Evolutionary conservation across 2,797 vertebrate species (phyloP).

Genomic region (Mormyrops boulengeri): DNA sequence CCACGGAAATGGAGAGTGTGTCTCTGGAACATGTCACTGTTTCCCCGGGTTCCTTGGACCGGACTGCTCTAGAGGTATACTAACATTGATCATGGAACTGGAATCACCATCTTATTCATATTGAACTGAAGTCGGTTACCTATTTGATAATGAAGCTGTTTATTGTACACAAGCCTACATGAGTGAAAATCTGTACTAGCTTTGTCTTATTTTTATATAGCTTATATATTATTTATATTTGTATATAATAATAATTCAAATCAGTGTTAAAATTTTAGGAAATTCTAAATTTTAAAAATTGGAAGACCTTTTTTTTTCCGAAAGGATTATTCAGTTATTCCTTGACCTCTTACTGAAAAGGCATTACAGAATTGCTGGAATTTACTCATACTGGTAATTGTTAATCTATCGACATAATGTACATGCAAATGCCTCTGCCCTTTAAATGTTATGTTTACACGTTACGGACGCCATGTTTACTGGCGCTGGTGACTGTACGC

Average conservation of each 20-base stretch:
- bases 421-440: not conserved
- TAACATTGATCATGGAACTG: not conserved
- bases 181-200: not conserved
- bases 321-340: not conserved
- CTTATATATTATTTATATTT: not conserved
- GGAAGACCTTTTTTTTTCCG: not conserved
- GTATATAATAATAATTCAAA: not conserved
- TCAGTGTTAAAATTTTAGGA: not conserved
- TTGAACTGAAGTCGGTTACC: not conserved
- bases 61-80: conserved; percentile 90
- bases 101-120: not conserved
- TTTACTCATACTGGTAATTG: conserved; percentile 1
- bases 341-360: not conserved
- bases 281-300: not conserved
- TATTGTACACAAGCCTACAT: not conserved
- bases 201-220: not conserved
- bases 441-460: not conserved
- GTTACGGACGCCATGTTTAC: not conserved
- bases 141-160: not conserved
- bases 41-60: conserved; percentile 96
- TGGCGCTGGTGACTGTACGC: not conserved
- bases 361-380: not conserved
- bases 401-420: not conserved
- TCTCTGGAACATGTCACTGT: conserved; percentile 93
- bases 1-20: conserved; percentile 94